These are phyloP conservation scores for Porites rus DNA, from an alignment of 92 coral and sea anemone genomes.

Conservation along the genomic window DNA sequence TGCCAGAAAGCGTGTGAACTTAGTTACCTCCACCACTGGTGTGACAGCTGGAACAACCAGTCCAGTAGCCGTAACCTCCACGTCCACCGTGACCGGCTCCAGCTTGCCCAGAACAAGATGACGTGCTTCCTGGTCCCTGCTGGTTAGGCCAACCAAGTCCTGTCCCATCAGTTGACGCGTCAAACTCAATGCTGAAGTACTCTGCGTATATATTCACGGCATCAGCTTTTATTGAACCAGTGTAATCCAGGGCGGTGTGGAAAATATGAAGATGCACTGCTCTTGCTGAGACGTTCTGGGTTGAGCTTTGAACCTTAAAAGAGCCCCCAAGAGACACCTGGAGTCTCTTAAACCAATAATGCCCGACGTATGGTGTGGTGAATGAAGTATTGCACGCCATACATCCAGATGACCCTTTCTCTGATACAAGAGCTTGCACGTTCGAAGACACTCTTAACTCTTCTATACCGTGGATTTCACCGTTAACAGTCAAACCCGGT, in stretches of 20 bases:
- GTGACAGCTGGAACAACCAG: neutral
- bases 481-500: constrained; percentile 69
- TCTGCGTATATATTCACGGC: constrained; percentile 69
- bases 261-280: constrained; percentile 73
- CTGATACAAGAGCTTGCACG: constrained; percentile 57
- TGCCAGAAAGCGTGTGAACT: neutral
- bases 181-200: constrained; percentile 80
- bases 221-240: constrained; percentile 78
- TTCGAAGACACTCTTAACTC: constrained; percentile 68
- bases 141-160: constrained; percentile 75
- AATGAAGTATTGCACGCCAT: constrained; percentile 45
- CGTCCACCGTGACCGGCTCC: constrained; percentile 99
- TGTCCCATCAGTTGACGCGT: constrained; percentile 71
- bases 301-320: constrained; percentile 66
- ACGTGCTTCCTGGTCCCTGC: constrained; percentile 74
- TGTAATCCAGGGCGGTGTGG: constrained; percentile 76
- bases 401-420: constrained; percentile 79
- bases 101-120: constrained; percentile 56
- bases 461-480: constrained; percentile 81
- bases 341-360: constrained; percentile 78
- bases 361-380: constrained; percentile 58
- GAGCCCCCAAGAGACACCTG: constrained; percentile 82
- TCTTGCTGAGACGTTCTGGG: constrained; percentile 53
- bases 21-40: constrained; percentile 3
- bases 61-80: constrained; percentile 79